Evolutionary conservation across 2,113 vertebrate genomes (phyloP).

Genomic region (Hiodon tergisus): DNA sequence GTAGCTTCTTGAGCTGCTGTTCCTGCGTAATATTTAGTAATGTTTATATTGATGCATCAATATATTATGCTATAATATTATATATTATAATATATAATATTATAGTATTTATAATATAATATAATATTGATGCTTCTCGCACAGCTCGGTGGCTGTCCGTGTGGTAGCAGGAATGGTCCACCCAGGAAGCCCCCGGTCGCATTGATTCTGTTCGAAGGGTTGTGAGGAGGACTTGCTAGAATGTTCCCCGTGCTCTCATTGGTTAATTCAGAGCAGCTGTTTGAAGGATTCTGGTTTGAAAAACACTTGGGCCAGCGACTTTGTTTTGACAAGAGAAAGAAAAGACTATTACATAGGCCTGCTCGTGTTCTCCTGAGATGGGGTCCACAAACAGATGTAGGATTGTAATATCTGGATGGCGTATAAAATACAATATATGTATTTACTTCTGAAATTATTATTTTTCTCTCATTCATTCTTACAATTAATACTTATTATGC

Average conservation of each 20-base stretch:
- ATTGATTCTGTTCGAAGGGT: constrained; percentile 31
- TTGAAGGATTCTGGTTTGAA: constrained; percentile 33
- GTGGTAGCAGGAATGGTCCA: constrained; percentile 12
- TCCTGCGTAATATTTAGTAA: too few relatives aligned
- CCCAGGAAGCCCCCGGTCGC: constrained; percentile 24
- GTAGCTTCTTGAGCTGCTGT: too few relatives aligned
- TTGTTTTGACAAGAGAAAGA: constrained; percentile 50
- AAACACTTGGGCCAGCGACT: constrained; percentile 31
- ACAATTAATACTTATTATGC: background rate
- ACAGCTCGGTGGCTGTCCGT: background rate
- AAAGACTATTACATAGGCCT: constrained; percentile 37
- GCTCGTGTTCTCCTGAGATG: constrained; percentile 29
- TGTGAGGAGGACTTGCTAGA: constrained; percentile 33
- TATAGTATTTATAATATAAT: too few relatives aligned
- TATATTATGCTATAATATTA: too few relatives aligned
- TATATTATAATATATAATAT: too few relatives aligned
- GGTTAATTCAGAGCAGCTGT: constrained; percentile 47
- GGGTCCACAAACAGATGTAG: constrained; percentile 15
- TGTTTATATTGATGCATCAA: background rate
- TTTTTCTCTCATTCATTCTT: background rate
- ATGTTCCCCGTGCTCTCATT: constrained; percentile 36
- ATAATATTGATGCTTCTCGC: too few relatives aligned
- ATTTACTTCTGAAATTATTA: background rate
- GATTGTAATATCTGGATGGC: constrained; percentile 12
- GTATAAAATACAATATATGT: background rate